Evolutionary conservation across 2,888 invertebrate genomes (phyloP).

Genomic region (Noctua janthina): DNA sequence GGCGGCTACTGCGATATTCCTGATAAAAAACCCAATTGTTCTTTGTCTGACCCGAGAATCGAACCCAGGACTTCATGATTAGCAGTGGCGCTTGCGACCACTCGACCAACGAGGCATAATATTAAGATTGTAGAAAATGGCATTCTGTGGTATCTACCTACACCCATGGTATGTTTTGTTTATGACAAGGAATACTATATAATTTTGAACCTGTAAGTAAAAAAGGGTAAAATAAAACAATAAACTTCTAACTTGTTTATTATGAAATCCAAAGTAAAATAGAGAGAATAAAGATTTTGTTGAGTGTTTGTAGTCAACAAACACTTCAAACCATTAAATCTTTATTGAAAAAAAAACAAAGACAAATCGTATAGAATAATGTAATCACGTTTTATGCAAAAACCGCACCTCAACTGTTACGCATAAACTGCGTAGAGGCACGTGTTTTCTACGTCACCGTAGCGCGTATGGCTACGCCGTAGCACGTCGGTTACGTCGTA

Average conservation of each 20-base stretch:
- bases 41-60: neutral
- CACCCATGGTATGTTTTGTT: neutral
- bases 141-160: no score
- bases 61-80: neutral
- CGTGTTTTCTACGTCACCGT: constrained; percentile 41
- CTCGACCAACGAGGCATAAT: no score
- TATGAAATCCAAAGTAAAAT: neutral
- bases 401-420: neutral
- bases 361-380: neutral
- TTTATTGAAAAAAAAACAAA: neutral
- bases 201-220: neutral
- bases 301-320: neutral
- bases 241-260: neutral
- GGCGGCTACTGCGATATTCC: neutral
- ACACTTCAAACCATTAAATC: neutral
- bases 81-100: neutral
- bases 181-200: neutral
- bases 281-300: no score
- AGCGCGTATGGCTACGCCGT: constrained; percentile 25
- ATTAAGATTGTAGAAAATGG: no score
- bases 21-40: neutral
- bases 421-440: neutral
- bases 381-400: neutral
- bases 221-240: neutral
- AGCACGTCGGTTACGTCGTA: constrained; percentile 11